A percentile compares a stretch with the other conserved stretches of the same genome.
Evolutionary conservation across 2,113 vertebrate species (phyloP).

Genomic region (Psephotus haematonotus): DNA sequence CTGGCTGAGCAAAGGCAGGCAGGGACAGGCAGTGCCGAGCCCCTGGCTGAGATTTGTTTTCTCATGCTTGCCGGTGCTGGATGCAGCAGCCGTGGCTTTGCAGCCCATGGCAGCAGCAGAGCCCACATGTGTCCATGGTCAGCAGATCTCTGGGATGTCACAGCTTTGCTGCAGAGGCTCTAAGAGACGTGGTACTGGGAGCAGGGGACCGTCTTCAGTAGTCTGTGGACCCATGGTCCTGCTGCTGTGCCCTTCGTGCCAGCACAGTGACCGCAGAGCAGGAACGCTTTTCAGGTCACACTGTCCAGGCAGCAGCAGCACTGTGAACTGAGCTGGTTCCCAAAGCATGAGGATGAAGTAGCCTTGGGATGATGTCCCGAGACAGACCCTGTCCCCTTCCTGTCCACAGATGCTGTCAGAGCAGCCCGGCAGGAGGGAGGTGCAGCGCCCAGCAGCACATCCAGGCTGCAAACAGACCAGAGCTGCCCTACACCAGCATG

Average conservation of each 20-base stretch:
- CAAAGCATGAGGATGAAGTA: fast-evolving
- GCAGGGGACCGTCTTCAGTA: not conserved
- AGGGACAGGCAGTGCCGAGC: not conserved
- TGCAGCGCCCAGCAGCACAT: not conserved
- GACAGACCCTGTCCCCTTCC: not conserved
- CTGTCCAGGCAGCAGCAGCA: not conserved
- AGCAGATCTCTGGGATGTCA: not conserved
- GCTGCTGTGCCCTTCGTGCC: not conserved
- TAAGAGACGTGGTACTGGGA: not conserved
- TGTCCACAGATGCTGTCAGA: not conserved
- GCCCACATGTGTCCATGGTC: fast-evolving
- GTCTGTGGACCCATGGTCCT: not conserved
- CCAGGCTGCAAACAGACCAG: not conserved
- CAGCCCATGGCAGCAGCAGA: not conserved
- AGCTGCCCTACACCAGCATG: fast-evolving
- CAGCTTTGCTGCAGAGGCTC: not conserved
- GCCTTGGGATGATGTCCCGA: fast-evolving
- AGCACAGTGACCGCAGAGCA: fast-evolving
- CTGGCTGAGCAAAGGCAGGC: not conserved
- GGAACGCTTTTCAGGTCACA: not conserved
- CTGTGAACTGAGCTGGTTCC: not conserved
- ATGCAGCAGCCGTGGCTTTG: not conserved
- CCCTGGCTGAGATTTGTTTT: not conserved
- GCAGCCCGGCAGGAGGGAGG: not conserved
- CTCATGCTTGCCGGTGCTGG: not conserved